A percentile compares a stretch with the other conserved stretches of the same genome.
These are phyloP conservation scores for Nipponacmea schrenckii DNA, from an alignment of 2,888 invertebrate genomes.

Conservation along the genomic window DNA sequence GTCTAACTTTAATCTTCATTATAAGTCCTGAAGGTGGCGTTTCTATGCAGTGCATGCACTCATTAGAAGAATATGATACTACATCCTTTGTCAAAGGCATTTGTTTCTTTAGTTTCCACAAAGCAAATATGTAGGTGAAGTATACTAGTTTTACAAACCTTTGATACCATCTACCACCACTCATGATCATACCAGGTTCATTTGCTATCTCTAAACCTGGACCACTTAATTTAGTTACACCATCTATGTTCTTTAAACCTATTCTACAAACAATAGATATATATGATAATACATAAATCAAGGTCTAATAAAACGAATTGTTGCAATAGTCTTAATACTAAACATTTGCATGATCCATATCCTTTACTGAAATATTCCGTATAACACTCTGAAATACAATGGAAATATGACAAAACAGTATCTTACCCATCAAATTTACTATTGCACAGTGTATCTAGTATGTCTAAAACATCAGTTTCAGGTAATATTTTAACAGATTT, in stretches of 20 bases:
- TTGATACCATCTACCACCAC: constrained; percentile 66
- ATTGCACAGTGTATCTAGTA: constrained; percentile 49
- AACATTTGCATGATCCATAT: background rate
- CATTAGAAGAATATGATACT: too few species aligned
- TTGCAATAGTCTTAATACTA: background rate
- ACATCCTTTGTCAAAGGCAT: too few species aligned
- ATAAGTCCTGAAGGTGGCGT: too few species aligned
- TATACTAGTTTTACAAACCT: constrained; percentile 45
- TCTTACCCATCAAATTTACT: constrained; percentile 44
- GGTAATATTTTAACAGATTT: constrained; percentile 44
- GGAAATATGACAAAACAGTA: background rate
- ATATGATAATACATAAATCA: background rate
- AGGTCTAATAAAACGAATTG: background rate
- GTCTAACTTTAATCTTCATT: too few species aligned
- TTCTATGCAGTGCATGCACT: too few species aligned
- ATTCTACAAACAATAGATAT: constrained; percentile 49
- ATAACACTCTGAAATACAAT: too few species aligned
- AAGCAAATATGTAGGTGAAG: too few species aligned
- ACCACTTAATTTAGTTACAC: constrained; percentile 61
- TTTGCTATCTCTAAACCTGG: constrained; percentile 61
- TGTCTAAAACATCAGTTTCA: constrained; percentile 54
- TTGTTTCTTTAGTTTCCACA: too few species aligned
- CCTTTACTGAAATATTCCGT: too few species aligned
- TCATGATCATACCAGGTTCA: constrained; percentile 64
- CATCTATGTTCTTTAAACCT: constrained; percentile 64